Percentiles rank a stretch among this genome's conserved stretches.
Evolutionary conservation across 2,888 invertebrate genomes (phyloP).

Genomic region (Incurvaria masculella): DNA sequence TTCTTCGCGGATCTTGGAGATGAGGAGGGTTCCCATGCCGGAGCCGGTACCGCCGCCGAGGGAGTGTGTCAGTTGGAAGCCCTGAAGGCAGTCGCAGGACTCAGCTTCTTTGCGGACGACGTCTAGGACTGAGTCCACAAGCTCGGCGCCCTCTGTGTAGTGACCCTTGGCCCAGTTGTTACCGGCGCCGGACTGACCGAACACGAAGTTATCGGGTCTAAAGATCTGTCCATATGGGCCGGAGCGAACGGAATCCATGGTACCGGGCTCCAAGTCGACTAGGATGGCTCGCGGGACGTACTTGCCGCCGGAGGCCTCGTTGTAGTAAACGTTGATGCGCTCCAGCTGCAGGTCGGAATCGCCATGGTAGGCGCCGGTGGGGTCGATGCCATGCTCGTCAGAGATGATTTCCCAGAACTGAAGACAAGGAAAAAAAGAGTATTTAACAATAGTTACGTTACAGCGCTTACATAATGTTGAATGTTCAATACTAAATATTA

Average conservation of each 20-base stretch:
- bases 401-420: conserved; percentile 66
- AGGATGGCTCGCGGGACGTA: conserved; percentile 64
- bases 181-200: conserved; percentile 66
- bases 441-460: no score
- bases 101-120: conserved; percentile 85
- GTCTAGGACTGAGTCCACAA: conserved; percentile 72
- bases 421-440: no score
- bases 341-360: conserved; percentile 61
- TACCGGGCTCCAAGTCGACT: conserved; percentile 64
- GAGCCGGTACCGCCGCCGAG: conserved; percentile 54
- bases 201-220: conserved; percentile 74
- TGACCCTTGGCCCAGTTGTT: conserved; percentile 68
- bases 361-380: conserved; percentile 53
- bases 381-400: conserved; percentile 65
- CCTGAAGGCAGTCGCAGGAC: conserved; percentile 88
- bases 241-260: conserved; percentile 62
- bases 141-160: conserved; percentile 67
- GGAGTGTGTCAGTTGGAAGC: conserved; percentile 85
- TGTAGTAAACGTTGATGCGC: conserved; percentile 63
- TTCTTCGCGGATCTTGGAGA: conserved; percentile 87
- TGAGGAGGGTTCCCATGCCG: conserved; percentile 68
- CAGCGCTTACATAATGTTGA: no score
- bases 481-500: no score
- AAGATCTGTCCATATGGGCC: conserved; percentile 64
- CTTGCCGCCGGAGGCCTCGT: conserved; percentile 45